phyloP scores from a whole-genome alignment of 2,113 vertebrate species.

The Corvus hawaiiensis region DNA sequence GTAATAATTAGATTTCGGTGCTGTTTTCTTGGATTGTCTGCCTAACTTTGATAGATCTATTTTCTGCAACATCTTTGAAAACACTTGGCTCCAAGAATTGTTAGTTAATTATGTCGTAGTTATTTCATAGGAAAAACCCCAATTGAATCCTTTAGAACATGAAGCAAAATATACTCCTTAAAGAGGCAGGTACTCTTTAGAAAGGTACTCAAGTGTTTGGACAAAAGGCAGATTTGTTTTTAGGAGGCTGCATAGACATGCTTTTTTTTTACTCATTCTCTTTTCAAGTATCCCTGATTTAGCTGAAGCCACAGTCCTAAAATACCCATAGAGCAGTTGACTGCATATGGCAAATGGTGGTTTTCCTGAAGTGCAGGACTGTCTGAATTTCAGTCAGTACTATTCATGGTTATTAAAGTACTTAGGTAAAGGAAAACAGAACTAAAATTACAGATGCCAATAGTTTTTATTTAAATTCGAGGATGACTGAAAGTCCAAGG shows the following conservation, averaged over 20 bases:
- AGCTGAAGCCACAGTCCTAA: background rate
- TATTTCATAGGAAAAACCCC: background rate
- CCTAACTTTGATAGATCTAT: background rate
- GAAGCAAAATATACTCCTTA: background rate
- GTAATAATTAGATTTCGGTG: background rate
- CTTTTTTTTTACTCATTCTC: background rate
- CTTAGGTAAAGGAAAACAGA: background rate
- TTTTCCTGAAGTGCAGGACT: background rate
- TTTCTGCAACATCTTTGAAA: background rate
- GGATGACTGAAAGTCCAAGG: background rate
- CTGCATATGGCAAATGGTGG: background rate
- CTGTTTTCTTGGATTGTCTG: background rate
- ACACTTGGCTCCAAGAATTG: background rate
- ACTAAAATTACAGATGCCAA: background rate
- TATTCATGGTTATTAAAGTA: background rate
- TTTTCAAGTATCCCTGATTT: background rate
- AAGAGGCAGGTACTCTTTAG: background rate
- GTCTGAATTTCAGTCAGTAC: background rate
- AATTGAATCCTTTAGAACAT: background rate
- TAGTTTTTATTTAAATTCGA: slow-evolving; percentile 39
- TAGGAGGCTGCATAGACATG: background rate
- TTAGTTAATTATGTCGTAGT: background rate
- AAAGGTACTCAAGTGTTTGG: background rate
- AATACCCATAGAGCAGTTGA: background rate
- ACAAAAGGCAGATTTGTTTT: background rate